phyloP scores from a whole-genome alignment of 2,797 vertebrate species.

The Onychomys leucogaster region DNA sequence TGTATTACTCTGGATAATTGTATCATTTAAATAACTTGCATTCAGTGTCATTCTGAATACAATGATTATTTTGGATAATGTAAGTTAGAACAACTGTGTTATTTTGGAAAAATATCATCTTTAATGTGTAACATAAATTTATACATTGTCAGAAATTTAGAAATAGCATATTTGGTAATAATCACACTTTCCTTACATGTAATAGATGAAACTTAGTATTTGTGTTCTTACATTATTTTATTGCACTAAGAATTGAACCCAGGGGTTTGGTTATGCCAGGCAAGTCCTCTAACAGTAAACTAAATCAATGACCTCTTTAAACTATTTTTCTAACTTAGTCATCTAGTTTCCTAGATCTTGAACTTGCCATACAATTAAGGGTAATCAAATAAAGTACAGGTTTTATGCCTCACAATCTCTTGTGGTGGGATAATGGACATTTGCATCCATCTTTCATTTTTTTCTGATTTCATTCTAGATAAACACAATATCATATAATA shows the following conservation, averaged over 20 bases:
- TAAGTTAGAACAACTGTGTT: not conserved
- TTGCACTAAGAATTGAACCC: not conserved
- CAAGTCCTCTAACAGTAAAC: too few relatives aligned
- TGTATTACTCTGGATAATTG: not conserved
- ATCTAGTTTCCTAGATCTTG: not conserved
- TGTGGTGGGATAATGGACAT: not conserved
- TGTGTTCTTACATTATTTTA: too few relatives aligned
- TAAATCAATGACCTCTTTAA: not conserved
- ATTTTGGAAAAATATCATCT: not conserved
- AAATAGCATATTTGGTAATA: not conserved
- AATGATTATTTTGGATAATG: not conserved
- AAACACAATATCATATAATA: not conserved
- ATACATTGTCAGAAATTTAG: not conserved
- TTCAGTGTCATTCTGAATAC: not conserved
- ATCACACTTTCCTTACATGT: not conserved
- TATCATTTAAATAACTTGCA: not conserved
- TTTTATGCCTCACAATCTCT: not conserved
- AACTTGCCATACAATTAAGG: not conserved
- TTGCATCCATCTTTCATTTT: not conserved
- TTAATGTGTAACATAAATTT: not conserved
- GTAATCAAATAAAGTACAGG: not conserved
- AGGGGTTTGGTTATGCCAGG: not conserved
- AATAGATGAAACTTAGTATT: not conserved
- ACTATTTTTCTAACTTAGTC: not conserved
- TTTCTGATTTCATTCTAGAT: not conserved